Evolutionary conservation across 2,113 vertebrate species (phyloP).

Genomic region (Cranoglanis bouderius): DNA sequence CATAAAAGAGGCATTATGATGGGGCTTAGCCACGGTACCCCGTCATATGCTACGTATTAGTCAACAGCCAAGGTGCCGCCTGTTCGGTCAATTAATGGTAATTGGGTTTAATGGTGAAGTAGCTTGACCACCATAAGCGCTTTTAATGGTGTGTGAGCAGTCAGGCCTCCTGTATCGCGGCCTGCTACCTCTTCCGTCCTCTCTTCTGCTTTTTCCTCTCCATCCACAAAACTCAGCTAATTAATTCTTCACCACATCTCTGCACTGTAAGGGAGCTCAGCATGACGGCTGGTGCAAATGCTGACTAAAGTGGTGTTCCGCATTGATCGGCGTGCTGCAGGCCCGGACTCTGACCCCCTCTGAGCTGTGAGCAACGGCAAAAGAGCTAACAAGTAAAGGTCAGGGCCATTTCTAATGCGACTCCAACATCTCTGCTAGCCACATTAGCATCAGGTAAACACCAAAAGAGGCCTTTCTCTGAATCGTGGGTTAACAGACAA

Average conservation of each 20-base stretch:
- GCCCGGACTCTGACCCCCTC: slow-evolving; percentile 35
- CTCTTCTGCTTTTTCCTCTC: not conserved
- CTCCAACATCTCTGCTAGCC: slow-evolving; percentile 25
- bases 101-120: slow-evolving; percentile 56
- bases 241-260: slow-evolving; percentile 56
- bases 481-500: slow-evolving; percentile 11
- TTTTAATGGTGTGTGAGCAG: slow-evolving; percentile 45
- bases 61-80: slow-evolving; percentile 31
- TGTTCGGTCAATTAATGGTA: slow-evolving; percentile 57
- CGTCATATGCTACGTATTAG: slow-evolving; percentile 30
- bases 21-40: slow-evolving; percentile 50
- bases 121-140: slow-evolving; percentile 38
- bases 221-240: slow-evolving; percentile 22
- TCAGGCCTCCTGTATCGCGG: slow-evolving; percentile 11
- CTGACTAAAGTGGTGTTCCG: slow-evolving; percentile 41
- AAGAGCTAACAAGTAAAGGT: slow-evolving; percentile 56
- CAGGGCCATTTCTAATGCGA: slow-evolving; percentile 50
- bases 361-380: slow-evolving; percentile 26
- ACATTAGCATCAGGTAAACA: slow-evolving; percentile 41
- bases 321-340: slow-evolving; percentile 48
- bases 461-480: slow-evolving; percentile 26
- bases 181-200: not conserved
- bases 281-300: slow-evolving; percentile 42
- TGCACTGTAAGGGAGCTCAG: slow-evolving; percentile 43
- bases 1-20: slow-evolving; percentile 58